Base-by-base conservation (phyloP, 1,140 invertebrate species). In the Diprion similis region DNA sequence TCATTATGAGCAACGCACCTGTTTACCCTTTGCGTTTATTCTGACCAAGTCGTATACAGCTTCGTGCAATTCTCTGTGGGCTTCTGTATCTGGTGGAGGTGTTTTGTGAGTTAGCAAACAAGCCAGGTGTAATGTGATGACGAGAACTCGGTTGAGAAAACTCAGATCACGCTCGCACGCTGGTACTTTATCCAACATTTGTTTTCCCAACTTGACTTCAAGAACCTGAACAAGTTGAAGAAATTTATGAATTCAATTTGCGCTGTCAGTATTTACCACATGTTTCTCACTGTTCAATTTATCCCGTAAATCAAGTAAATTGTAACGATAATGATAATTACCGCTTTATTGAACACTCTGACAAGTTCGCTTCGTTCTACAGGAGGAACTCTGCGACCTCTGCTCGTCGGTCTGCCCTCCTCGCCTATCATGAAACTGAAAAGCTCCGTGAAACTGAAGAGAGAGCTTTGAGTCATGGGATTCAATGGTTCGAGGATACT, bases 361-460 rank as follows among this genome's bases (percentile, higher is more conserved):
- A 97, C 91, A 74, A 98, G 91, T 87, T 97, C 96, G 75, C 91
- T 87, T 78, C 95, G 94, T 51, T 93, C 91, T 19, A 97, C 92
- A 1, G 94, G 91, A 11, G 95, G 95, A 68, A 96, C 92, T 59
- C 93, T 90, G 48, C 94, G 90, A 71, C 93, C 93, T 82, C 93
- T 89, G 46, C 90, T 90, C 18, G 91, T 89, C 72, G 93, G 90
- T 74, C 92, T 90, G 0, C 93, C 91, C 75, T 93, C 91, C 85
- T 92, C 95, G 11, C 92, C 93, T 83, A 97, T 93, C 95, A 98
- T 98, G 84, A 96, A 98, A 71, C 94, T 95, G 88, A 99, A 99
- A 1, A 99, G 89, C 89, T 99, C 97, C 2, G 96, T 96, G 86
- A 99, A 98, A 77, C 95, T 97, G 81, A 97, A 93, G 24, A 98